These are phyloP conservation scores for Perodicticus potto DNA, from an alignment of 2,797 vertebrate genomes.

Conservation along the genomic window DNA sequence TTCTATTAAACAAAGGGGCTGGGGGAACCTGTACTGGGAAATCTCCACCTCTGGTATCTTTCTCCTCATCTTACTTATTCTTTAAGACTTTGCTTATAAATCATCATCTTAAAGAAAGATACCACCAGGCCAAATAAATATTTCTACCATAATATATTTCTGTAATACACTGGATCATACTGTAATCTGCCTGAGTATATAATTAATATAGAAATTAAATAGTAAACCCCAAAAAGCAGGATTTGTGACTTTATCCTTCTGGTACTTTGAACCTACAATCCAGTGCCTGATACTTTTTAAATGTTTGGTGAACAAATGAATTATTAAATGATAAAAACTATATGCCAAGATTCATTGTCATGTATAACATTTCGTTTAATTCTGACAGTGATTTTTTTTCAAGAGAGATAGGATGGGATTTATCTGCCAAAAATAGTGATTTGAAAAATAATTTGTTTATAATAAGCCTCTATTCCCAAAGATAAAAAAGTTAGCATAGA, in stretches of 20 bases:
- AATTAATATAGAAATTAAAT: neutral
- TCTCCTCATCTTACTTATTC: neutral
- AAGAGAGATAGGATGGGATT: neutral
- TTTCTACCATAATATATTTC: neutral
- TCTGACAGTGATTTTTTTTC: neutral
- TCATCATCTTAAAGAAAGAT: neutral
- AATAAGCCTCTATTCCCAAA: neutral
- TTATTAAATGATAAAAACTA: neutral
- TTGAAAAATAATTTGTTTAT: neutral
- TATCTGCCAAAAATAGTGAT: neutral
- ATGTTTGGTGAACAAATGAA: slow-evolving; percentile 1
- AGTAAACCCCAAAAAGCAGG: neutral
- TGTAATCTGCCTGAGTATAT: neutral
- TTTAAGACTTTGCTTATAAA: neutral
- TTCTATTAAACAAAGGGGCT: neutral
- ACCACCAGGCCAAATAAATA: neutral
- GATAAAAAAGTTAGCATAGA: neutral
- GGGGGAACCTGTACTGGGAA: neutral
- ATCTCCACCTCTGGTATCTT: neutral
- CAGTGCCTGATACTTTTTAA: neutral
- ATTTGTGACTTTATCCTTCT: neutral
- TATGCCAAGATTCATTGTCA: neutral
- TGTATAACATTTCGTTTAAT: neutral
- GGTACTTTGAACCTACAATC: neutral
- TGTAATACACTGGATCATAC: neutral